A percentile compares a stretch with the other conserved stretches of the same genome.
phyloP scores from a whole-genome alignment of 2,113 vertebrate species.

The Pomatorhinus ruficollis region DNA sequence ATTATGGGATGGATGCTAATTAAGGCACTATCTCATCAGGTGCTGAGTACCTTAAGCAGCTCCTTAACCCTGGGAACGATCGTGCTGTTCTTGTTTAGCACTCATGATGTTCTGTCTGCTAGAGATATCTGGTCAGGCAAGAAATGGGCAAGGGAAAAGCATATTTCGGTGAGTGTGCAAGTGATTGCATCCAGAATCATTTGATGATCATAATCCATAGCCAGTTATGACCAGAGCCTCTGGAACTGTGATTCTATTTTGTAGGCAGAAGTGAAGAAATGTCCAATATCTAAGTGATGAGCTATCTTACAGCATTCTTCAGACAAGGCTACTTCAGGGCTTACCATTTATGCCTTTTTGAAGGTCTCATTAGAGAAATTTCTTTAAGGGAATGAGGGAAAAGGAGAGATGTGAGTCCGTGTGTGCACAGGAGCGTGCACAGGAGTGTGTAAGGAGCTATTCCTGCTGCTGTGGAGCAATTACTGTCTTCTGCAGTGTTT shows the following conservation, averaged over 20 bases:
- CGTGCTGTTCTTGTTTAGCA: neutral
- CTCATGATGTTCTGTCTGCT: neutral
- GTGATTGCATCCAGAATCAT: neutral
- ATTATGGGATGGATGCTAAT: neutral
- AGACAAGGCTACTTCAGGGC: neutral
- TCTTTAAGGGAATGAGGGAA: neutral
- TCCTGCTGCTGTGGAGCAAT: neutral
- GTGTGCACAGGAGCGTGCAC: neutral
- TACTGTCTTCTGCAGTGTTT: neutral
- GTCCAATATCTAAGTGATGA: neutral
- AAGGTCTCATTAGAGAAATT: neutral
- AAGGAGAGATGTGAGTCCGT: neutral
- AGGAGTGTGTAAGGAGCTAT: neutral
- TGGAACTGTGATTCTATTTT: neutral
- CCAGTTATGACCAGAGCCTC: neutral
- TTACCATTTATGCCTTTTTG: neutral
- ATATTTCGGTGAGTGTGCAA: neutral
- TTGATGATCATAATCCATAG: neutral
- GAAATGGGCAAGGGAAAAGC: neutral
- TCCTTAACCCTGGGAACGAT: neutral
- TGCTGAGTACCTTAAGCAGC: neutral
- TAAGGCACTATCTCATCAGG: neutral
- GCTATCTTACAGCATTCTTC: neutral
- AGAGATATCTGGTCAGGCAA: neutral
- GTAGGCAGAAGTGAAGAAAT: neutral